Base-by-base conservation (phyloP, 2,888 invertebrate species). In the Tanypteryx hageni region DNA sequence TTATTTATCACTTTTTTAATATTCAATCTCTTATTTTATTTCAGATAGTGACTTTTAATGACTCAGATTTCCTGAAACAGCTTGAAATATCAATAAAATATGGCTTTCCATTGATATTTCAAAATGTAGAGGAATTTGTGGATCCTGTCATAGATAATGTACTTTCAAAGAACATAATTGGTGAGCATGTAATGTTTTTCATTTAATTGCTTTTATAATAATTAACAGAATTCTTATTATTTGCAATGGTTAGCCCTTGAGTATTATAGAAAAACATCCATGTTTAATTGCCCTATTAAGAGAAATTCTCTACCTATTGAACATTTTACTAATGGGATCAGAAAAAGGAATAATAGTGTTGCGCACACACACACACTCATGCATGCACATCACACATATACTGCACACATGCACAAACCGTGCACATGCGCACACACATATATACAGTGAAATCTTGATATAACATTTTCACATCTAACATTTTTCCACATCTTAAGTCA, bases 121-220 rank as follows among this genome's bases (percentile, higher is more conserved):
- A 98, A 95, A 98, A 99, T 94, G 98, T 99, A 4, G 98, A 98
- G 94, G 98, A 98, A 94, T 98, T 98, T 94, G 97, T 99, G 68
- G 99, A 99, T 95, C 98, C 99, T 0, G 98, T 98, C 0, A 97
- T 98, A 64, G 98, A 98, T 94, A 98, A 98, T 94, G 97, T 99
- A 0, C 95, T 99, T 14, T 97, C 98, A 94, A 98, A 98, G 94
- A 98, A 98, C 94, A 96, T 98, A 84, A 97, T 98, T 96, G 96
- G 97, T 97, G 95, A 92, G 93, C 93, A 92, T 92, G 44, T 27
- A 31, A 59, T 92, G n/a, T 5, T 18, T 56, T 76, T 14, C 18
- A 11, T 18, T n/a, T 92, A 18, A 4, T 18, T 8, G 57, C 57
- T 13, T 89, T 27, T 31, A 56, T 64, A 58, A 68, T 22, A 31